These are phyloP conservation scores for Micoletzkya japonica DNA, from an alignment of 2,888 invertebrate species.

Conservation along the genomic window DNA sequence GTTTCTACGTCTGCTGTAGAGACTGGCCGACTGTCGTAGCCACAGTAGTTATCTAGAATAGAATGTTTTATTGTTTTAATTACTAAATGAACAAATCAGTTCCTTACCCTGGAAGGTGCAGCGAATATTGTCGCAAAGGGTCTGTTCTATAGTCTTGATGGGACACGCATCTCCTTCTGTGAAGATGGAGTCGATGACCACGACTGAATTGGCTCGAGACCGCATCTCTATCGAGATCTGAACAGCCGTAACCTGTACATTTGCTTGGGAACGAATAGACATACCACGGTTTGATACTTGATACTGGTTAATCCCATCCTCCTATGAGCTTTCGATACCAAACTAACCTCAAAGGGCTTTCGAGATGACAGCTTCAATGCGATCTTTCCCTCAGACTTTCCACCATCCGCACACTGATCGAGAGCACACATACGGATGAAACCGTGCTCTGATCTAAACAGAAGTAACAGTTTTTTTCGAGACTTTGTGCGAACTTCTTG, in stretches of 20 bases:
- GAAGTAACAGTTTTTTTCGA: neutral
- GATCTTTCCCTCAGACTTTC: conserved; percentile 33
- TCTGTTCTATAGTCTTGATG: conserved; percentile 50
- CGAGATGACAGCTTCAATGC: conserved; percentile 39
- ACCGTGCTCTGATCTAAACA: conserved; percentile 43
- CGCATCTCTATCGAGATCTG: conserved; percentile 39
- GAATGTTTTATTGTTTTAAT: too few species aligned
- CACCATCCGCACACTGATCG: conserved; percentile 42
- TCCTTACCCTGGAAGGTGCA: conserved; percentile 46
- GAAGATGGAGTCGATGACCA: conserved; percentile 46
- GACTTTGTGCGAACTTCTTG: neutral
- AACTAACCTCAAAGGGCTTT: conserved; percentile 40
- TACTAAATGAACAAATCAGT: too few species aligned
- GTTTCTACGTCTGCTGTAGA: conserved; percentile 4
- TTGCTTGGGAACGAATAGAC: neutral
- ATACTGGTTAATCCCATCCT: neutral
- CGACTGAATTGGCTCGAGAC: conserved; percentile 40
- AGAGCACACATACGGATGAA: conserved; percentile 44
- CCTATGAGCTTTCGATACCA: too few species aligned
- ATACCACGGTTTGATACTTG: neutral
- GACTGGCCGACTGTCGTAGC: conserved; percentile 1
- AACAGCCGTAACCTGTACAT: neutral
- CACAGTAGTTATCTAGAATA: conserved; percentile 16
- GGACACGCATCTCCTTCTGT: conserved; percentile 53
- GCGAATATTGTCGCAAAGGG: conserved; percentile 53